Percentiles rank a stretch among this genome's conserved stretches.
Conservation (phyloP, 1,140 invertebrate genomes). For the Drosophila erecta region DNA sequence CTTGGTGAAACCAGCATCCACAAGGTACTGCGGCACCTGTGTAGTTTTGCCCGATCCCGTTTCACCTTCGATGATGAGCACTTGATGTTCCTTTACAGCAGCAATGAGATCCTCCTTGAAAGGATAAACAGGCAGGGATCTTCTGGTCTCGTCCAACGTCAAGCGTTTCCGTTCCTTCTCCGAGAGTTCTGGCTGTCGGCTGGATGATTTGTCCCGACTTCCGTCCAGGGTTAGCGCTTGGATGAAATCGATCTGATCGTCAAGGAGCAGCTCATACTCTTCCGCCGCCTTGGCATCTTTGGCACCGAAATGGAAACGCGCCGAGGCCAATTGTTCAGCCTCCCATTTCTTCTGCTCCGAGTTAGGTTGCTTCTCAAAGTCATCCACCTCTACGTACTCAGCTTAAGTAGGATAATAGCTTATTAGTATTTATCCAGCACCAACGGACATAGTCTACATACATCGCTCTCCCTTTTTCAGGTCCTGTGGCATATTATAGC, state of each 20-base stretch:
- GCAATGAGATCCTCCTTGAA: constrained; percentile 95
- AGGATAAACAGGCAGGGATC: constrained; percentile 96
- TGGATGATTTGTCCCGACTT: constrained; percentile 86
- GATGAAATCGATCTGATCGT: constrained; percentile 99
- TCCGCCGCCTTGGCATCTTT: constrained; percentile 89
- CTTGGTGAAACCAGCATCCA: constrained; percentile 95
- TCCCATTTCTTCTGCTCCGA: constrained; percentile 99
- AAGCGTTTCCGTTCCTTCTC: constrained; percentile 91
- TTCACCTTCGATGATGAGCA: constrained; percentile 98
- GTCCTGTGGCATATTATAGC: constrained; percentile 97
- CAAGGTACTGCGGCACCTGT: constrained; percentile 98
- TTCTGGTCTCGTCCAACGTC: constrained; percentile 96
- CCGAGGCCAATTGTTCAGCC: constrained; percentile 97
- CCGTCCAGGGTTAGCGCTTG: constrained; percentile 96
- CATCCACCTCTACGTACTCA: constrained; percentile 95
- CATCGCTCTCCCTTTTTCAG: constrained; percentile 88
- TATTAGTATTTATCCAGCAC: no score
- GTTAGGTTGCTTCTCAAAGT: constrained; percentile 93
- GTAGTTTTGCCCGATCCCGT: constrained; percentile 99
- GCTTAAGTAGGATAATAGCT: constrained; percentile 5
- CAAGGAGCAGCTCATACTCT: constrained; percentile 96
- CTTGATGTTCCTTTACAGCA: constrained; percentile 95
- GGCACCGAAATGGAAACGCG: constrained; percentile 95
- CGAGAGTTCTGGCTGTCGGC: constrained; percentile 87
- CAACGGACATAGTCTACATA: constrained; percentile 3